Base-by-base conservation (phyloP, 2,797 vertebrate species). In the Myotis findleyi region DNA sequence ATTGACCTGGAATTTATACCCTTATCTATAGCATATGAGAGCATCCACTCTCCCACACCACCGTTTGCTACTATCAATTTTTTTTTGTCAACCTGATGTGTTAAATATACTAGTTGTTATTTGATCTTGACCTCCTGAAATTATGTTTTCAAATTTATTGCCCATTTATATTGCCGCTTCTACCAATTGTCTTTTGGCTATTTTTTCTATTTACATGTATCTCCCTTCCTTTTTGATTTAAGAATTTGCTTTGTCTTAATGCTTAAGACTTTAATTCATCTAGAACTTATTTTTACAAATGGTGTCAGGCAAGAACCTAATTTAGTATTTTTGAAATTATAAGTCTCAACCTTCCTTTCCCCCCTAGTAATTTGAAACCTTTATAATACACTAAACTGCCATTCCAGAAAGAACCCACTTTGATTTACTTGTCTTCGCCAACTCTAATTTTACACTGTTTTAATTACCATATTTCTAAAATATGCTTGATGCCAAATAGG, bases 281-380 rank as follows among this genome's bases (percentile, higher is more conserved):
- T 51, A 57, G 36, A 93, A 84, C 8, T 79, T 79, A 87, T 10
- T 87, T 95, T 93, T 69, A 68, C 41, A 75, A 95, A 71, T 79
- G 25, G 11, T 69, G 5, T 47, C 14, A 86, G 36, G 14, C 69
- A 89, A 86, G 8, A 20, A 84, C 55, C 11, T 91, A 95, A 66
- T 21, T 59, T n/a, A 33, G 49, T 33, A 41, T 55, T 49, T 85
- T 71, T 44, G 20, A 57, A 80, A 69, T 57, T 5, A 5, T 82
- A 85, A 84, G 18, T 64, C 49, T 89, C 85, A 64, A 62, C 4
- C 7, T 6, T 27, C 44, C 12, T 82, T 79, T 23, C 27, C 30
- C 30, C 25, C 5, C n/a, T 17, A 36, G 20, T 68, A 73, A 87
- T 81, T 38, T 77, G 17, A 85, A 93, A 79, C 8, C 33, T 36